These are phyloP conservation scores for Pantherophis guttatus DNA, from an alignment of 2,113 vertebrate species.

Conservation along the genomic window DNA sequence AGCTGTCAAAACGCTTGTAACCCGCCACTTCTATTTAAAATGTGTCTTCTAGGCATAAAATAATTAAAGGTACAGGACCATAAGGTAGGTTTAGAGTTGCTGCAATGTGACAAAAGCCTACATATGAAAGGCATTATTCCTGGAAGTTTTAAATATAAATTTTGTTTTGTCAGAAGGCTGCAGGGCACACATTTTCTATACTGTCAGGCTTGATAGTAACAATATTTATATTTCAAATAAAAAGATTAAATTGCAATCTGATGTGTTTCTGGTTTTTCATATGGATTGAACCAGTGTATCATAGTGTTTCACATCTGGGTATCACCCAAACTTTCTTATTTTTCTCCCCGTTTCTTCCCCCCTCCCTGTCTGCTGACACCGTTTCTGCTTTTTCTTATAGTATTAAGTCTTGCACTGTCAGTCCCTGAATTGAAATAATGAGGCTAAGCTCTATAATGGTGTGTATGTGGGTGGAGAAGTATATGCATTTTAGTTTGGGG, in stretches of 20 bases:
- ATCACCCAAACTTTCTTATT: constrained; percentile 64
- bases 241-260: constrained; percentile 84
- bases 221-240: constrained; percentile 89
- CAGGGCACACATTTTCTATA: constrained; percentile 86
- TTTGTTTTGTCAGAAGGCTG: constrained; percentile 84
- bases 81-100: constrained; percentile 72
- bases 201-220: constrained; percentile 86
- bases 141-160: constrained; percentile 88
- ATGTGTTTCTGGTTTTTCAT: constrained; percentile 75
- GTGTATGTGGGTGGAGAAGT: not conserved
- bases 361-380: constrained; percentile 66
- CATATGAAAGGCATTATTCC: constrained; percentile 84
- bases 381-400: constrained; percentile 75
- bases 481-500: not conserved
- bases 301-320: constrained; percentile 67
- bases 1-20: constrained; percentile 86
- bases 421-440: constrained; percentile 70
- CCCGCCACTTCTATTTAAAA: constrained; percentile 89
- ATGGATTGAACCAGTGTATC: constrained; percentile 73
- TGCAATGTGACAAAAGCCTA: constrained; percentile 79
- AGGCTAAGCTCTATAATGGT: constrained; percentile 61
- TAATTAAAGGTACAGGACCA: constrained; percentile 84
- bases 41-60: constrained; percentile 90
- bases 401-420: constrained; percentile 75
- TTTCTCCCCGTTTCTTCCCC: not conserved